These are phyloP conservation scores for Drosophila sechellia DNA, from an alignment of 1,140 invertebrate genomes.

Conservation along the genomic window DNA sequence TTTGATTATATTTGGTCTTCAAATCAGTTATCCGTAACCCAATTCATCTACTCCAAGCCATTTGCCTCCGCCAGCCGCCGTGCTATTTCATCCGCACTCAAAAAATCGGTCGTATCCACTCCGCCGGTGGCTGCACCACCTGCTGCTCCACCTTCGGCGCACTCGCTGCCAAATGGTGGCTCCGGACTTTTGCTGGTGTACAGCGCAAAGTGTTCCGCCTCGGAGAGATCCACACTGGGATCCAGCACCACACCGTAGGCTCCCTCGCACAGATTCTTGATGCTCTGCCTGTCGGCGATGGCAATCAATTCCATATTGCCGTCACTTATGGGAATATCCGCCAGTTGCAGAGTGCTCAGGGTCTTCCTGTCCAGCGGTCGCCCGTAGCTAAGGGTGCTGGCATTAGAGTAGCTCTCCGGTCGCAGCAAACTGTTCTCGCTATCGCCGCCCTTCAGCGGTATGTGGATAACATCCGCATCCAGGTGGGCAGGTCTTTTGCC, in stretches of 20 bases:
- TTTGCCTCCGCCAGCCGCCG: constrained; percentile 74
- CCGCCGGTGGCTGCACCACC: constrained; percentile 9
- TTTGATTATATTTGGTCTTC: too few species aligned
- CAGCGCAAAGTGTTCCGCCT: constrained; percentile 93
- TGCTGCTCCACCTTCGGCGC: constrained; percentile 87
- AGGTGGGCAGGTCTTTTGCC: constrained; percentile 85
- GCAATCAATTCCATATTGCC: constrained; percentile 84
- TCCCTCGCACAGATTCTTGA: constrained; percentile 79
- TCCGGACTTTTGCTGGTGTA: constrained; percentile 93
- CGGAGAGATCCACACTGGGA: constrained; percentile 88
- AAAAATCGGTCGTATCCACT: constrained; percentile 87
- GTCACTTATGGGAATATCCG: constrained; percentile 80
- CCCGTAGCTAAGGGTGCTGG: constrained; percentile 75
- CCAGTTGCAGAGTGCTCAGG: constrained; percentile 81
- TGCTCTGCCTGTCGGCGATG: constrained; percentile 82
- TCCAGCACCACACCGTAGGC: constrained; percentile 77
- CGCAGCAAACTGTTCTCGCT: constrained; percentile 69
- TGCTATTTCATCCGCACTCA: constrained; percentile 79
- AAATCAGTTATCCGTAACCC: constrained; percentile 13
- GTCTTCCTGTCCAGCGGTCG: constrained; percentile 79
- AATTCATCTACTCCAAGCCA: constrained; percentile 48
- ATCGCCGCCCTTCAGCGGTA: constrained; percentile 86
- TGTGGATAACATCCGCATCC: constrained; percentile 86
- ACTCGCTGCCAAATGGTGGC: constrained; percentile 92
- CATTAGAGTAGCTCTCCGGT: constrained; percentile 73